Evolutionary conservation across 1,140 invertebrate species (phyloP).

Genomic region (Gyrodactylus salaris): DNA sequence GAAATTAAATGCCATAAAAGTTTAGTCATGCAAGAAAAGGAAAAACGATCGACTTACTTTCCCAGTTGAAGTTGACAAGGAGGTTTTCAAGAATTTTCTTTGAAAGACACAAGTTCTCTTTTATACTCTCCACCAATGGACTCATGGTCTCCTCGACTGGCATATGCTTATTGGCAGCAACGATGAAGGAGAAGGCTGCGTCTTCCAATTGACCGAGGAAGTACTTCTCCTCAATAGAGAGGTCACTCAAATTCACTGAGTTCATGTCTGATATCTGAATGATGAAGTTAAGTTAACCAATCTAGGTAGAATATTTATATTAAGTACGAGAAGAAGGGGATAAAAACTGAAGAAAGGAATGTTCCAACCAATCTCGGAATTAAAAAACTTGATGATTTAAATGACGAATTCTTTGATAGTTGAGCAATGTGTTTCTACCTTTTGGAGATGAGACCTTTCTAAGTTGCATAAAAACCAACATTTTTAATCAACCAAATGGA

Average conservation of each 20-base stretch:
- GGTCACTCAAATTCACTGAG: not conserved
- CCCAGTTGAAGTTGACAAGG: not conserved
- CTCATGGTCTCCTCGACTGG: not conserved
- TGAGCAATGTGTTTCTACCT: no score
- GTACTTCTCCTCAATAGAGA: not conserved
- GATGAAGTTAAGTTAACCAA: no score
- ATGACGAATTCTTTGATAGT: no score
- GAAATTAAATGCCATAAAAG: no score
- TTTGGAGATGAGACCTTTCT: no score
- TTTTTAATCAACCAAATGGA: no score
- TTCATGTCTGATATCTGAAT: not conserved
- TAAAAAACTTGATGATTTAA: no score
- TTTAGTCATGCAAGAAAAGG: no score
- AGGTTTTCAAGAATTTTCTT: not conserved
- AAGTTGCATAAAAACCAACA: no score
- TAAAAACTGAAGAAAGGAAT: no score
- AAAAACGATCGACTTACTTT: no score
- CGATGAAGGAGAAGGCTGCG: not conserved
- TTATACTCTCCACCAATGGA: not conserved
- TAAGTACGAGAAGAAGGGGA: not conserved
- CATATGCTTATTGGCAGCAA: not conserved
- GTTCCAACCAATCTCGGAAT: no score
- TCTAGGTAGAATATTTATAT: not conserved
- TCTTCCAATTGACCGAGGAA: not conserved
- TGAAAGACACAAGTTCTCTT: not conserved